Evolutionary conservation across 2,113 vertebrate genomes (phyloP), one percentile per base, ranked within the genome.

Genomic region (Lagenorhynchus albirostris): DNA sequence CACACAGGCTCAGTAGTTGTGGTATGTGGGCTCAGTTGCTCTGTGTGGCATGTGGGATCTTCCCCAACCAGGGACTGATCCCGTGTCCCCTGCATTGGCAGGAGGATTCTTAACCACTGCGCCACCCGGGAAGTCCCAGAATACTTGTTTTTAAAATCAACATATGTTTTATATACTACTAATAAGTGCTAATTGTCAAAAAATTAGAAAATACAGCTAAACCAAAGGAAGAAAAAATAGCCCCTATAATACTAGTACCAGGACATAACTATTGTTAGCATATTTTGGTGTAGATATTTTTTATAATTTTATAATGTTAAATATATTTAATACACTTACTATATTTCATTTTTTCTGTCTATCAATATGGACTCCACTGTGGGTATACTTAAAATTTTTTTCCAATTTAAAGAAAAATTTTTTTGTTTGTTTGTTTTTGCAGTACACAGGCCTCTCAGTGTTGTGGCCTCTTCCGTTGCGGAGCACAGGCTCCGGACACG

Each of bases 141-240:
- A 31, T 73, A 67, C 13, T 91, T 91, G 20, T 44, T 91, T 92
- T 62, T 36, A 65, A 95, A 91, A 83, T n/a, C 3, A 55, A 21
- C 6, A 33, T 36, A 13, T 47, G 41, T 68, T 87, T 58, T 88
- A 36, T 18, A 60, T 79, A 15, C 18, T 47, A 63, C 18, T 88
- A 73, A 62, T 67, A 84, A 80, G 53, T 92, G 84, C 11, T 74
- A 8, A n/a, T 70, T 96, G 38, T 41, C 7, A 63, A 74, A 77
- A 92, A 96, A 85, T 33, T 47, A 55, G 70, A 94, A 90, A 90
- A 88, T 88, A 83, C 0, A 83, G n/a, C 44, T 93, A 79, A 92
- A 87, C 36, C 25, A 79, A 65, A 47, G 62, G 18, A 87, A 67
- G 47, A 77, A 80, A 89, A 58, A 63, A 47, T 76, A 96, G 50